A percentile compares a stretch with the other conserved stretches of the same genome.
phyloP scores from a whole-genome alignment of 2,888 invertebrate species.

The Pyrochroa serraticornis region DNA sequence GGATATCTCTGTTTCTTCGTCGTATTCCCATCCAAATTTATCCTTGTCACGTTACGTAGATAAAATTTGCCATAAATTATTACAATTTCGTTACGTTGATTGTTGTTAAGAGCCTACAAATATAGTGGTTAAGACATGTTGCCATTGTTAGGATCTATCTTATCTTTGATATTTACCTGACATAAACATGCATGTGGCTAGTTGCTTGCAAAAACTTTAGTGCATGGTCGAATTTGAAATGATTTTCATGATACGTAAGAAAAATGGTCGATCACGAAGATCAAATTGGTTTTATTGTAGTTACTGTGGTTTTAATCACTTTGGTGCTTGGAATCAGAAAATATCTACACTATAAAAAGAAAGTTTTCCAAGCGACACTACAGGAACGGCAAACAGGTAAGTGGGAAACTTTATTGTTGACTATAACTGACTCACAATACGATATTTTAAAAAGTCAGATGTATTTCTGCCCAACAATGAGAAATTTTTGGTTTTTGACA shows the following conservation, averaged over 20 bases:
- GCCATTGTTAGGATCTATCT: slow-evolving; percentile 1
- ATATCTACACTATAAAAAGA: slow-evolving; percentile 32
- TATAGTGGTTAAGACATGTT: neutral
- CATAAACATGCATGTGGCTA: neutral
- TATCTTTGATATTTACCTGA: slow-evolving; percentile 3
- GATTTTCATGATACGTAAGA: slow-evolving; percentile 14
- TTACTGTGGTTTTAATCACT: slow-evolving; percentile 34
- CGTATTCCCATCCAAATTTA: neutral
- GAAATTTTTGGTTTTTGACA: too few relatives aligned
- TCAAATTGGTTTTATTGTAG: slow-evolving; percentile 37
- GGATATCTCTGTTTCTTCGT: neutral
- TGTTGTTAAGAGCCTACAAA: neutral
- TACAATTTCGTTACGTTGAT: neutral
- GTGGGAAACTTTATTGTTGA: neutral
- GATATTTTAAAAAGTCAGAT: too few relatives aligned
- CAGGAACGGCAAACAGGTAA: slow-evolving; percentile 18
- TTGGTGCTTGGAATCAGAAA: slow-evolving; percentile 34
- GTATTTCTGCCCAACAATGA: too few relatives aligned
- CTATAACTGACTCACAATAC: too few relatives aligned
- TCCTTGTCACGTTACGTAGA: neutral
- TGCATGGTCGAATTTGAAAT: slow-evolving; percentile 14
- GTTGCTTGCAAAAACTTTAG: slow-evolving; percentile 7
- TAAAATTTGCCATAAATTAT: neutral
- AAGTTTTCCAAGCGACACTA: slow-evolving; percentile 23
- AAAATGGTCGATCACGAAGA: slow-evolving; percentile 31